A percentile compares a stretch with the other conserved stretches of the same genome.
Evolutionary conservation across 2,113 vertebrate genomes (phyloP).

Genomic region (Notarius lentiginosus): DNA sequence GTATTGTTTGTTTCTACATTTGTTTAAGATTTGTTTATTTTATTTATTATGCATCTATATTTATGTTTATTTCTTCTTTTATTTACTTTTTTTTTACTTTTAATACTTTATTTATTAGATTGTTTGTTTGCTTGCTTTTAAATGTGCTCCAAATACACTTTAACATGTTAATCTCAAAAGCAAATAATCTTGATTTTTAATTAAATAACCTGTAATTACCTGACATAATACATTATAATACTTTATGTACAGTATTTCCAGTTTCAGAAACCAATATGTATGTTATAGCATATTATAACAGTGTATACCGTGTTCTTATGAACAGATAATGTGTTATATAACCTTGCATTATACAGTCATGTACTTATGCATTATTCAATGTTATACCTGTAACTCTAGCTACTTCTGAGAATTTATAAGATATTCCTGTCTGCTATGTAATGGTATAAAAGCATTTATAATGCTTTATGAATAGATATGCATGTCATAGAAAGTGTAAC

Average conservation of each 20-base stretch:
- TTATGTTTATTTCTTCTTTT: too few species aligned
- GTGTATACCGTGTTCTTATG: neutral
- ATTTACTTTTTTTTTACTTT: too few species aligned
- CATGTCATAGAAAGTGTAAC: neutral
- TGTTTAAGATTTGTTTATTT: neutral
- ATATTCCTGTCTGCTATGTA: too few species aligned
- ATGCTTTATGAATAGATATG: neutral
- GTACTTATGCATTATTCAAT: neutral
- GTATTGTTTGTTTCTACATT: too few species aligned
- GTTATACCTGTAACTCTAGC: neutral
- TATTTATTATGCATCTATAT: neutral
- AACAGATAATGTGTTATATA: neutral
- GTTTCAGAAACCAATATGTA: neutral
- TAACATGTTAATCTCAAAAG: neutral
- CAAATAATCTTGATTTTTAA: neutral
- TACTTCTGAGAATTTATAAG: neutral
- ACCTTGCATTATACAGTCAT: neutral
- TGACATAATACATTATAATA: neutral
- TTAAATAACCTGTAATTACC: neutral
- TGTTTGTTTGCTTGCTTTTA: neutral
- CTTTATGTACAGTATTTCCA: neutral
- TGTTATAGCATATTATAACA: neutral
- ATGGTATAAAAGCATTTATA: neutral
- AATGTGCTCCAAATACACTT: neutral
- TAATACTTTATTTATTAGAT: too few species aligned